Evolutionary conservation across 2,113 vertebrate genomes (phyloP).

Genomic region (Amazona guildingii): DNA sequence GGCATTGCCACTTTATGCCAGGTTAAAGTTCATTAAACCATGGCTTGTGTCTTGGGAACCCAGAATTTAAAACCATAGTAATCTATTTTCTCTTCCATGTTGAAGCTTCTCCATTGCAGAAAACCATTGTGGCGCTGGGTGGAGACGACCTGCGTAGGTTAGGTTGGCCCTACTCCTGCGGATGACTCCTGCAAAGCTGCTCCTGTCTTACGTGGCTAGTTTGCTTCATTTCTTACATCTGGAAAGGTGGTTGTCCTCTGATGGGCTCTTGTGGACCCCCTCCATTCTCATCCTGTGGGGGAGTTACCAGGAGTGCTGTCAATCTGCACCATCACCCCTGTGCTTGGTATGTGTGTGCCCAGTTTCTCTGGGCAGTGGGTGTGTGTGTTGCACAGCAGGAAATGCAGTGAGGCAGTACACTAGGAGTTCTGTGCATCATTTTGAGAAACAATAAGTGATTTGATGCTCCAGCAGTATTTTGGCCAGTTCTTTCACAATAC

Average conservation of each 20-base stretch:
- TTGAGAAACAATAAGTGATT: not conserved
- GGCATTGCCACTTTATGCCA: not conserved
- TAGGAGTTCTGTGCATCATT: not conserved
- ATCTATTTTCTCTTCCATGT: not conserved
- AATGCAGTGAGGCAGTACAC: not conserved
- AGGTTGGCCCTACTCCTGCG: not conserved
- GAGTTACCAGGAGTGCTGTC: not conserved
- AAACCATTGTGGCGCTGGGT: accelerated
- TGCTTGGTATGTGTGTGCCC: accelerated
- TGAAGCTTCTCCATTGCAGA: not conserved
- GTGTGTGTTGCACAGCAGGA: accelerated
- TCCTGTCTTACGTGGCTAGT: not conserved
- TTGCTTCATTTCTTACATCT: not conserved
- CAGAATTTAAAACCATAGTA: not conserved
- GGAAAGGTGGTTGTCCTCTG: not conserved
- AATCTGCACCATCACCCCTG: accelerated
- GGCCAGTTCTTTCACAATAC: not conserved
- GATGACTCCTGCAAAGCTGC: not conserved
- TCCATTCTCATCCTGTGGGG: not conserved
- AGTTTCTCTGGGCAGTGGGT: not conserved
- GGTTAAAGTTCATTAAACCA: not conserved
- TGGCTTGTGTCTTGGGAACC: not conserved
- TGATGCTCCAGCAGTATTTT: not conserved
- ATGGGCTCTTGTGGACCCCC: not conserved
- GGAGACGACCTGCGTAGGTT: not conserved